These are phyloP conservation scores for Ectobius pallidus DNA, from an alignment of 2,888 invertebrate genomes.

Conservation along the genomic window DNA sequence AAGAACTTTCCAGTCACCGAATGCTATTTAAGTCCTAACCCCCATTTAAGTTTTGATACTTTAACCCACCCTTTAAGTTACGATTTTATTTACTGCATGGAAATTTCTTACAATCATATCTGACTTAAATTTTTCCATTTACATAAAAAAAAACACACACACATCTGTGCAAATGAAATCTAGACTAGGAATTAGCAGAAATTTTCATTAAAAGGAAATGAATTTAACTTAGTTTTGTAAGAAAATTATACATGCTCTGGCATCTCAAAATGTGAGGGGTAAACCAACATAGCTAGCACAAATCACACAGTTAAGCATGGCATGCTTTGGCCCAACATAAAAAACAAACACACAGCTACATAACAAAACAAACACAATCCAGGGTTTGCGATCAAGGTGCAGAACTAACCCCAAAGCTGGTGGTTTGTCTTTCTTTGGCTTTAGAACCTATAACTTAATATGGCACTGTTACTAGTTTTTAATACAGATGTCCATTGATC, in stretches of 20 bases:
- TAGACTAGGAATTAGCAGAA: conserved; percentile 5
- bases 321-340: conserved; percentile 19
- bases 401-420: neutral
- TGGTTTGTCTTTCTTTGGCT: too few relatives aligned
- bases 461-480: too few relatives aligned
- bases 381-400: neutral
- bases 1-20: conserved; percentile 17
- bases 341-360: conserved; percentile 12
- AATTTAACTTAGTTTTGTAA: neutral
- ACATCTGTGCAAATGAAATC: neutral
- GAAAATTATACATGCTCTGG: conserved; percentile 4
- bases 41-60: too few relatives aligned
- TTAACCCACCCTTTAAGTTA: neutral
- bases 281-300: conserved; percentile 10
- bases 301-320: conserved; percentile 10
- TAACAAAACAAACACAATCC: neutral
- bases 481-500: too few relatives aligned
- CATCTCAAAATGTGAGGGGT: conserved; percentile 2
- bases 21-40: neutral
- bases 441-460: too few relatives aligned
- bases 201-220: conserved; percentile 3
- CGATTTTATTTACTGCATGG: neutral
- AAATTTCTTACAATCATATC: conserved; percentile 23
- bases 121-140: neutral
- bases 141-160: neutral